Conservation (phyloP, 1,140 invertebrate species). For the Eubasilissa regina region DNA sequence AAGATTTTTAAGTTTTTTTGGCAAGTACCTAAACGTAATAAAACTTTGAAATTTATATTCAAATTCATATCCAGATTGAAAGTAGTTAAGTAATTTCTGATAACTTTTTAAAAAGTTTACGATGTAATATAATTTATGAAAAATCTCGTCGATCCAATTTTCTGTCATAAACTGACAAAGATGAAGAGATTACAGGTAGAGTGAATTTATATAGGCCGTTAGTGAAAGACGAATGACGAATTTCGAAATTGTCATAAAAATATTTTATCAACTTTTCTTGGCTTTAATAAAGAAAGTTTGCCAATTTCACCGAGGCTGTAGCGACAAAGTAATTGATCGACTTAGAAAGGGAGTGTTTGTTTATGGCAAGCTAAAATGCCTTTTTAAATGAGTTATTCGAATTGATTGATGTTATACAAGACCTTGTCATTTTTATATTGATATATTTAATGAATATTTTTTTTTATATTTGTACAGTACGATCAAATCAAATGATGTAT, state of each 20-base stretch:
- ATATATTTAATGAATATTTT: neutral
- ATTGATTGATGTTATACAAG: conserved; percentile 2
- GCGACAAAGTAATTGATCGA: conserved; percentile 54
- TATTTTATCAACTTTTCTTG: conserved; percentile 28
- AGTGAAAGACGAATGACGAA: conserved; percentile 25
- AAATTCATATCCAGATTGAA: neutral
- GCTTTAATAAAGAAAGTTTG: conserved; percentile 43
- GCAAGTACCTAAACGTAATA: neutral
- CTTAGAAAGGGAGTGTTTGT: neutral
- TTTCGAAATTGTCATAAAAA: conserved; percentile 36
- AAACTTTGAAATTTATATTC: conserved; percentile 9
- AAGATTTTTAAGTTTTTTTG: no score
- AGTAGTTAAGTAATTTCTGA: conserved; percentile 18
- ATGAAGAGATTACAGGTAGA: conserved; percentile 25
- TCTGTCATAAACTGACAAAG: conserved; percentile 25
- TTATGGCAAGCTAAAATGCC: neutral
- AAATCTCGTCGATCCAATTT: conserved; percentile 19
- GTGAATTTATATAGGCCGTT: conserved; percentile 26
- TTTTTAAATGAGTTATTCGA: conserved; percentile 14
- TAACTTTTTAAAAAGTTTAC: conserved; percentile 23
- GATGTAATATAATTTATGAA: conserved; percentile 31
- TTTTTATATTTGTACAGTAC: no score
- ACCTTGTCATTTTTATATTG: neutral
- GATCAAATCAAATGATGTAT: no score
- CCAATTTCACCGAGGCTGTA: conserved; percentile 41